Base-by-base conservation (phyloP, 2,797 vertebrate genomes). In the Phaenicophaeus curvirostris region DNA sequence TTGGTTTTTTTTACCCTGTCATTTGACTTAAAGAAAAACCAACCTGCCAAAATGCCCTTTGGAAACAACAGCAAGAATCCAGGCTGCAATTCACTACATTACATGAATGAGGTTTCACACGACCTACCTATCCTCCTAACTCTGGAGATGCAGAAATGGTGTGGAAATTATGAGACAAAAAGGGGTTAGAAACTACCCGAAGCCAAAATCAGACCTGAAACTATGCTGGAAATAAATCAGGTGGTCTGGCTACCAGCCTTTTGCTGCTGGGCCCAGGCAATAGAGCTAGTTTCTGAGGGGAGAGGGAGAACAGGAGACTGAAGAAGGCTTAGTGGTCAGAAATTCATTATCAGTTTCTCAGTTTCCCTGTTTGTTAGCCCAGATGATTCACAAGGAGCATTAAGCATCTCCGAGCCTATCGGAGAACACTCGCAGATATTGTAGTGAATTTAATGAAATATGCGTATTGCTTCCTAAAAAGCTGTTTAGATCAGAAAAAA, bases 401-500 rank as follows among this genome's bases (percentile, higher is more conserved):
- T 31, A 79, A 91, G 72, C 46, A 65, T 93, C 88, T 95, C 74
- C 7, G 15, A 77, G 79, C 77, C 76, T 92, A 33, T 65, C 61
- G 33, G 75, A 59, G 80, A 89, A 77, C 13, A 20, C 71, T 87
- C 95, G 96, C 95, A 97, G 96, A 93, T 92, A 94, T 69, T 91
- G 90, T 93, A 94, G 94, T 89, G 78, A 86, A 94, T 96, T 82
- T 93, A 85, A 97, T 97, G 95, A 97, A 98, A 97, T 96, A 97
- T 97, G 94, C 85, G 97, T 95, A 77, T 44, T 95, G 95, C 96
- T 97, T 95, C 55, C 92, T 93, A 50, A 89, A 96, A 95, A 95
- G 95, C 69, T 93, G 37, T 93, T 97, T 96, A 95, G 94, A 93
- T 90, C 85, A 95, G 80, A 73, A 79, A 90, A 90, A 96, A 84